Percentiles rank a stretch among this genome's conserved stretches.
These are phyloP conservation scores for Villa cingulata DNA, from an alignment of 2,888 invertebrate genomes.

Conservation along the genomic window DNA sequence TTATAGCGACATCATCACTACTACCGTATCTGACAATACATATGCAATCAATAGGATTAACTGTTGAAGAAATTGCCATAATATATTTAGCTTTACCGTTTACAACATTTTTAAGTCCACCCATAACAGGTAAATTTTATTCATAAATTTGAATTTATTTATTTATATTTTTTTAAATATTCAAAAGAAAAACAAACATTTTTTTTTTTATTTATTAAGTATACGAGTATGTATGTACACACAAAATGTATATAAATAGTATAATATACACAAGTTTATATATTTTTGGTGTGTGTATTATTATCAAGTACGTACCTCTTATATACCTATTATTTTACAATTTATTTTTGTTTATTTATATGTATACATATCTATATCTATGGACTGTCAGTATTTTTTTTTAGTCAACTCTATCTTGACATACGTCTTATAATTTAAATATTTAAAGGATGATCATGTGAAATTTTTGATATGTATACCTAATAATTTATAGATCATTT, in stretches of 20 bases:
- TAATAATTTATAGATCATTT: too few relatives aligned
- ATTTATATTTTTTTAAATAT: neutral
- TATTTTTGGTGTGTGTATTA: neutral
- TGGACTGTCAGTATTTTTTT: too few relatives aligned
- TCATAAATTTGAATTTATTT: neutral
- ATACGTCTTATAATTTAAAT: neutral
- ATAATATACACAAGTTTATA: too few relatives aligned
- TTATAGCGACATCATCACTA: slow-evolving; percentile 65
- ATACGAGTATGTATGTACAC: too few relatives aligned
- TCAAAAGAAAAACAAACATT: neutral
- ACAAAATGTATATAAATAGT: too few relatives aligned
- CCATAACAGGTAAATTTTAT: slow-evolving; percentile 49
- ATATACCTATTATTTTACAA: too few relatives aligned
- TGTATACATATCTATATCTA: too few relatives aligned
- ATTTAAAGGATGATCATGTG: slow-evolving; percentile 2
- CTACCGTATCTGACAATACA: slow-evolving; percentile 79
- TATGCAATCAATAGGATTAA: slow-evolving; percentile 77
- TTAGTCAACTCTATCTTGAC: slow-evolving; percentile 1
- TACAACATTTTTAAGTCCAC: slow-evolving; percentile 73
- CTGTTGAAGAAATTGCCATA: slow-evolving; percentile 73
- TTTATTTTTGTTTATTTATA: too few relatives aligned
- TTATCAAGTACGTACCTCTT: neutral
- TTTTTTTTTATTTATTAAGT: too few relatives aligned
- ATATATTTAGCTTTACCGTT: slow-evolving; percentile 77
- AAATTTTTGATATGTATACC: too few relatives aligned